phyloP scores from a whole-genome alignment of 2,797 vertebrate genomes.

The Lycodopsis pacificus region DNA sequence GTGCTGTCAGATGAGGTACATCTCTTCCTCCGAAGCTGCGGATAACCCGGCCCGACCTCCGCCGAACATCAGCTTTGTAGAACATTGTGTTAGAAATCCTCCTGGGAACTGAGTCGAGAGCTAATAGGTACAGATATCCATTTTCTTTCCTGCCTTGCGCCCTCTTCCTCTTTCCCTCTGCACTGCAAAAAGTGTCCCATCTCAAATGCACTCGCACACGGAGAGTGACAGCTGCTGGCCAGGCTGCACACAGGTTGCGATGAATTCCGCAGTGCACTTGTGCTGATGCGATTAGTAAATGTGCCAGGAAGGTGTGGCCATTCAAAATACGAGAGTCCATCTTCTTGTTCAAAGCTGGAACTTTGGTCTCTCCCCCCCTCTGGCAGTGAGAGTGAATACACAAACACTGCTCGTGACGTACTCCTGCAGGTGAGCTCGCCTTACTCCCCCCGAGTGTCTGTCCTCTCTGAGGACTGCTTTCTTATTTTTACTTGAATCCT shows the following conservation, averaged over 20 bases:
- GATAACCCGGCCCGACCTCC: slow-evolving; percentile 79
- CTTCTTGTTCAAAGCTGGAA: not conserved
- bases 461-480: not conserved
- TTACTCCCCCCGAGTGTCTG: not conserved
- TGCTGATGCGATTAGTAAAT: not conserved
- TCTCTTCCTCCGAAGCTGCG: slow-evolving; percentile 62
- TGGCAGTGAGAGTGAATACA: not conserved
- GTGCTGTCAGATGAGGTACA: slow-evolving; percentile 72
- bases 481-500: not conserved
- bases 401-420: not conserved
- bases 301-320: slow-evolving; percentile 5
- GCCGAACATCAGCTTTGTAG: slow-evolving; percentile 81
- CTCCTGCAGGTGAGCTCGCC: not conserved
- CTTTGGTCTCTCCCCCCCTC: slow-evolving; percentile 1
- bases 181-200: slow-evolving; percentile 76
- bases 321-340: slow-evolving; percentile 3
- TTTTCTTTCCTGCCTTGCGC: slow-evolving; percentile 73
- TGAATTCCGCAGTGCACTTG: not conserved
- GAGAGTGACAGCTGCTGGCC: slow-evolving; percentile 37
- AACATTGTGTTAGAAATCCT: slow-evolving; percentile 78
- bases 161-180: slow-evolving; percentile 57
- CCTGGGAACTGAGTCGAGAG: slow-evolving; percentile 73
- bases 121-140: slow-evolving; percentile 84
- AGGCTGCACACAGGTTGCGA: not conserved
- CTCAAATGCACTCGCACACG: slow-evolving; percentile 29